Conservation (phyloP, 1,140 invertebrate genomes). For the Pantala flavescens region DNA sequence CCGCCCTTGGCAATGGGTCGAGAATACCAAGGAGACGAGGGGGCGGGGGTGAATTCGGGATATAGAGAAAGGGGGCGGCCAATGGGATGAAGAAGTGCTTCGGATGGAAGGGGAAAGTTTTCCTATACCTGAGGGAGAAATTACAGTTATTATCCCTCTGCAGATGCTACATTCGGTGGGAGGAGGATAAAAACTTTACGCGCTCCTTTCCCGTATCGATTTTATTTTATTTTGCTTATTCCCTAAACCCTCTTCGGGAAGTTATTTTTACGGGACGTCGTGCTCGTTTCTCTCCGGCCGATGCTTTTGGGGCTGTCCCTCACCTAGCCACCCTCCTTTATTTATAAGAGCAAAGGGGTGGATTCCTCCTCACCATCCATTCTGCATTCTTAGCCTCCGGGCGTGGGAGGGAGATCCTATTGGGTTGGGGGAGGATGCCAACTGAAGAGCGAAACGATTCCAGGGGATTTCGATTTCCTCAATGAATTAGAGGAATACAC, state of each 20-base stretch:
- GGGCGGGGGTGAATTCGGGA: no score
- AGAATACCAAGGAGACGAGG: neutral
- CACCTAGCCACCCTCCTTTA: neutral
- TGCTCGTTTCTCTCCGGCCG: neutral
- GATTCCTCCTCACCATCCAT: neutral
- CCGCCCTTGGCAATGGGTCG: neutral
- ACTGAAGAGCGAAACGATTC: neutral
- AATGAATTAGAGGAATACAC: no score
- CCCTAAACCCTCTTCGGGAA: constrained; percentile 3
- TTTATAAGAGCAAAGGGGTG: constrained; percentile 1
- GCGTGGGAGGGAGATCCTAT: neutral
- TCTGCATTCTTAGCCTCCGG: constrained; percentile 7
- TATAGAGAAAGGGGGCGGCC: no score
- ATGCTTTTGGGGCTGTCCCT: neutral
- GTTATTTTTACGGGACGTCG: neutral
- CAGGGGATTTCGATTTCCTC: neutral
- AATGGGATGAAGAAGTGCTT: no score
- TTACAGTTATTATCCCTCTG: constrained; percentile 3
- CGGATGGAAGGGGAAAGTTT: neutral
- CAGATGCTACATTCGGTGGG: neutral
- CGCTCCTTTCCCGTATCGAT: constrained; percentile 1
- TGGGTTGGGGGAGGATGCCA: neutral
- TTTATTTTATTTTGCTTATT: constrained; percentile 11
- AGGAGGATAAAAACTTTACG: neutral
- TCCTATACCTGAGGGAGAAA: neutral